Conservation (phyloP, 1,140 invertebrate genomes). For the Rhopalosiphum padi region DNA sequence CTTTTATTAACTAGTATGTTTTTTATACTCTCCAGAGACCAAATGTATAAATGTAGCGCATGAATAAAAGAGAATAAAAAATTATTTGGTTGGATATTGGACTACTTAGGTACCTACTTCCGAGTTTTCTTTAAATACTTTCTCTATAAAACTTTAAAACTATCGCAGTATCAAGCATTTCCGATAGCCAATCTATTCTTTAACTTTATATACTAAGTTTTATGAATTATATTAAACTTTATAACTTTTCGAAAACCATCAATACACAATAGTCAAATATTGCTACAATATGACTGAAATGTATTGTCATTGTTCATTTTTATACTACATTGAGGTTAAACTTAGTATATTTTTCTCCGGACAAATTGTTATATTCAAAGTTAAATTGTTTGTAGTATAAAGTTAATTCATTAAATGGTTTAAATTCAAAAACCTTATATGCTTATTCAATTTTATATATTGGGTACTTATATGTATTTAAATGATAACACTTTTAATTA, state of each 20-base stretch:
- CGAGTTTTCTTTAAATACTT: conserved; percentile 15
- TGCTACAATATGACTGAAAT: neutral
- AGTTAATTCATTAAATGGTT: neutral
- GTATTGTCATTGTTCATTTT: conserved; percentile 9
- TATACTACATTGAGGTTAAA: neutral
- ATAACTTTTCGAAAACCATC: conserved; percentile 14
- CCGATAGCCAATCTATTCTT: neutral
- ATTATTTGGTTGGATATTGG: neutral
- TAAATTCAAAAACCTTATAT: neutral
- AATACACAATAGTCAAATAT: neutral
- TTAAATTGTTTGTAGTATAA: neutral
- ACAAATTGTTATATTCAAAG: neutral
- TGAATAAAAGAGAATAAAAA: conserved; percentile 39
- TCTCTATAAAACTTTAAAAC: conserved; percentile 36
- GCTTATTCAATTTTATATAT: neutral
- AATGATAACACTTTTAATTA: neutral
- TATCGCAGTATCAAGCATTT: neutral
- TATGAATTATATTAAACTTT: conserved; percentile 4
- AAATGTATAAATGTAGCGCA: conserved; percentile 24
- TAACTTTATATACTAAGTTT: neutral
- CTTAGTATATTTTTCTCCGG: neutral
- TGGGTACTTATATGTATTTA: neutral
- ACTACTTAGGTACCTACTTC: neutral
- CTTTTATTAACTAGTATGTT: conserved; percentile 35
- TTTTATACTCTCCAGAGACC: conserved; percentile 32